Evolutionary conservation across 2,888 invertebrate genomes (phyloP), one percentile per base, ranked within the genome.

Genomic region (Drepana falcataria): DNA sequence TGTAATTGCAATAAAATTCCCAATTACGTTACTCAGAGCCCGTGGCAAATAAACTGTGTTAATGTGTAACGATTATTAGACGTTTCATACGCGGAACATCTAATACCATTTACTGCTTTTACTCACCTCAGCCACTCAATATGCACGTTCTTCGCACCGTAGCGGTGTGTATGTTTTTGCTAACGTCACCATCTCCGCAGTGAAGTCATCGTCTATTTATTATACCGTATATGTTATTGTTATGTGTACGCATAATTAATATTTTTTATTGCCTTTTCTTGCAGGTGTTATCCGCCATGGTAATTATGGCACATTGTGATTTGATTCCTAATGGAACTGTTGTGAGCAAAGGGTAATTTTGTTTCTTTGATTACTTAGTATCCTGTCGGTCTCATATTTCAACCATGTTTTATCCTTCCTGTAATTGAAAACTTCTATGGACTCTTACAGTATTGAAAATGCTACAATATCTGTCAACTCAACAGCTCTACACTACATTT

Each of bases 241-340:
- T 6, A 9, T 6, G n/a, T 9, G 9, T 35, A 49, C 3, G 21
- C 37, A 37, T 4, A 37, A 35, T 7, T 7, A 3, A 4, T 35
- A n/a, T 49, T 40, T 49, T 37, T 5, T 6, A 7, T 21, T 34
- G 33, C 33, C 37, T 51, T 51, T 47, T 48, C 21, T 54, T 51
- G 21, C 47, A 55, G 55, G 37, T 52, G 52, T 7, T 52, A 21
- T 48, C 44, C 35, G 44, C 48, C 47, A n/a, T 52, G 40, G 9
- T 53, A 37, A 48, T 55, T 44, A 35, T 35, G 35, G 48, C 48
- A 9, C 35, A 49, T 40, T 41, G 48, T 33, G 35, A 35, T 9
- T n/a, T 21, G 40, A 51, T 35, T 41, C n/a, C 6, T 40, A 40
- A 51, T 51, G 51, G 40, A 41, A 40, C 40, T 34, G 40, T 34